Evolutionary conservation across 2,797 vertebrate genomes (phyloP).

Genomic region (Adrianichthys oophorus): DNA sequence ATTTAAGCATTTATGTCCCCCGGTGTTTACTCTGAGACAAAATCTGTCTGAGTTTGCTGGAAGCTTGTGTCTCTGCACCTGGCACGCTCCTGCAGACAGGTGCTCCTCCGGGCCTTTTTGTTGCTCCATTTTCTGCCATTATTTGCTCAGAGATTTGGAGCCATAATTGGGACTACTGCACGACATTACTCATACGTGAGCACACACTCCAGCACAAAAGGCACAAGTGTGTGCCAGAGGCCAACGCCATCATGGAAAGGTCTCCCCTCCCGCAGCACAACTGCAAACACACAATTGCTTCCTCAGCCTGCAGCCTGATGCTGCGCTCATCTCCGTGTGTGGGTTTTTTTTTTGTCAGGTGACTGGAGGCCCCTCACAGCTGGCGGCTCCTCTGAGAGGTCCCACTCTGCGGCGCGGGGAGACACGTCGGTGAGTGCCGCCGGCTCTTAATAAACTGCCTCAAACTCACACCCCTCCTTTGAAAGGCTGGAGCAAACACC

Average conservation of each 20-base stretch:
- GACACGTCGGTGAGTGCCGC: constrained; percentile 80
- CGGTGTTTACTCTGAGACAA: constrained; percentile 23
- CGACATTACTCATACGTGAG: constrained; percentile 69
- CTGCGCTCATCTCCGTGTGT: constrained; percentile 58
- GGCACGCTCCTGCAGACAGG: constrained; percentile 76
- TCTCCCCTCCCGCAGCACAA: constrained; percentile 10
- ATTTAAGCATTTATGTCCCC: constrained; percentile 12
- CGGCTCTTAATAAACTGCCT: constrained; percentile 22
- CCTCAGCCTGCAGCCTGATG: constrained; percentile 38
- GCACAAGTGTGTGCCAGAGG: constrained; percentile 33
- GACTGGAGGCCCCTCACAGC: constrained; percentile 82
- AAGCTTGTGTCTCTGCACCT: constrained; percentile 72
- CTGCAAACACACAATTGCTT: constrained; percentile 36
- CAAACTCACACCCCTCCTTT: constrained; percentile 27
- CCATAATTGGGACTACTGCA: constrained; percentile 68
- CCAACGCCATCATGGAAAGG: constrained; percentile 29
- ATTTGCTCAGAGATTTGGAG: constrained; percentile 79
- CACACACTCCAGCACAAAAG: constrained; percentile 59
- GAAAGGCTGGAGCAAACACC: constrained; percentile 43
- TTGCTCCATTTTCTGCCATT: constrained; percentile 65
- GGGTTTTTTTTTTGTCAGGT: constrained; percentile 77
- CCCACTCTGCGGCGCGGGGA: constrained; percentile 80
- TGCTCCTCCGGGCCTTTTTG: constrained; percentile 67
- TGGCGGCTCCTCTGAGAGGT: constrained; percentile 83
- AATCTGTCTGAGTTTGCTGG: constrained; percentile 34